These are phyloP conservation scores for Xiphias gladius DNA, from an alignment of 2,113 vertebrate species.

Conservation along the genomic window DNA sequence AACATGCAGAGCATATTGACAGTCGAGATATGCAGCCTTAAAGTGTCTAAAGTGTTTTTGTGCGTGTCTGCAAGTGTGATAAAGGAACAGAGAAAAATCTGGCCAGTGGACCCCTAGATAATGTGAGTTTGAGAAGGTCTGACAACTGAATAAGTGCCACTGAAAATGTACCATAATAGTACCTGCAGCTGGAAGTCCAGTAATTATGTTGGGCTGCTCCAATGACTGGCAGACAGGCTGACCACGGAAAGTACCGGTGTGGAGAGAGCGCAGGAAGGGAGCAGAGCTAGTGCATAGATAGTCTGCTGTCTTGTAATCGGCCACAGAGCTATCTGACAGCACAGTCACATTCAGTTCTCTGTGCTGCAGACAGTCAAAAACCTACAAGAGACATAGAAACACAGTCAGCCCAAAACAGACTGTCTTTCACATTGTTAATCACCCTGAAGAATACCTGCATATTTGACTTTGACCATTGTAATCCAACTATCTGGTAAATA, in stretches of 20 bases:
- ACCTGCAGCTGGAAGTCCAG: conserved; percentile 95
- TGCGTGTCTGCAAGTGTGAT: not conserved
- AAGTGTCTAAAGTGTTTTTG: not conserved
- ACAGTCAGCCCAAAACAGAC: not conserved
- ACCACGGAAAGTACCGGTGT: conserved; percentile 83
- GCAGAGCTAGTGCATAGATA: conserved; percentile 83
- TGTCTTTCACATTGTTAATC: not conserved
- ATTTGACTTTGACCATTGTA: not conserved
- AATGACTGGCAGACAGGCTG: conserved; percentile 83
- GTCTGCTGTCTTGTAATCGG: conserved; percentile 92
- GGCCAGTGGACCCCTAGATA: not conserved
- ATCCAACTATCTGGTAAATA: not conserved
- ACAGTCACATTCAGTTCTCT: conserved; percentile 87
- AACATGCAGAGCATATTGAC: not conserved
- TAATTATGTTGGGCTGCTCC: conserved; percentile 94
- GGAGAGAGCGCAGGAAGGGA: conserved; percentile 92
- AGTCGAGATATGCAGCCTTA: not conserved
- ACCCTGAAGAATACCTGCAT: not conserved
- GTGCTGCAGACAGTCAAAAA: conserved; percentile 87
- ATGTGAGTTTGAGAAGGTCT: not conserved
- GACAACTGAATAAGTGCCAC: not conserved
- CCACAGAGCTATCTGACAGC: conserved; percentile 89
- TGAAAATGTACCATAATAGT: not conserved
- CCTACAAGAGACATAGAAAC: conserved; percentile 78
- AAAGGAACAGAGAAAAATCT: not conserved